These are phyloP conservation scores for Myrmophylax atrothorax DNA, from an alignment of 2,113 vertebrate genomes.

Conservation along the genomic window DNA sequence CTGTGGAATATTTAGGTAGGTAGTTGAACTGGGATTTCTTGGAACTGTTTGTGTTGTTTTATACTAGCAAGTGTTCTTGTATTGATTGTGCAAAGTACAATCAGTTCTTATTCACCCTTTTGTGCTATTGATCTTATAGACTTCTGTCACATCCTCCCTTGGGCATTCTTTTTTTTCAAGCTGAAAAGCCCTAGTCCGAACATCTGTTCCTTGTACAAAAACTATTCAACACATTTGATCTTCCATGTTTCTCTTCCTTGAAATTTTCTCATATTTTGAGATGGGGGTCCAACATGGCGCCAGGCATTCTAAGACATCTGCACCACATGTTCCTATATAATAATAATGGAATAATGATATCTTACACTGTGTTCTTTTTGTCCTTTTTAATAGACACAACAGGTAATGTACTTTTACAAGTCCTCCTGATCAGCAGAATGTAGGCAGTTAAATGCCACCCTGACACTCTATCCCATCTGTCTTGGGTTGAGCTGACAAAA, in stretches of 20 bases:
- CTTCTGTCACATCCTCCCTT: neutral
- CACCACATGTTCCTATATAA: neutral
- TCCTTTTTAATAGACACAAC: neutral
- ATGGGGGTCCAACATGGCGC: neutral
- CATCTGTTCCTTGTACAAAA: neutral
- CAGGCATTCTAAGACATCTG: neutral
- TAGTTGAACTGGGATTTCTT: neutral
- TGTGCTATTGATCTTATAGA: constrained; percentile 1
- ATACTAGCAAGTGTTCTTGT: neutral
- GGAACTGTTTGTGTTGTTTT: neutral
- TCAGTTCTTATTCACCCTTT: neutral
- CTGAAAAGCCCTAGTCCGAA: neutral
- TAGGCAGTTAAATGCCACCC: too few species aligned
- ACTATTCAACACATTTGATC: neutral
- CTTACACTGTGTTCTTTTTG: neutral
- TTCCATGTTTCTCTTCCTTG: neutral
- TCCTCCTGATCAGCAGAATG: neutral
- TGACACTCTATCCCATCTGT: too few species aligned
- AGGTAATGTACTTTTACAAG: neutral
- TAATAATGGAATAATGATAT: neutral
- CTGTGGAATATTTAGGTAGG: neutral
- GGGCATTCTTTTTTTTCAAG: neutral
- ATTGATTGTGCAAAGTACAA: neutral
- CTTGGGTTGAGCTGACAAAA: too few species aligned
- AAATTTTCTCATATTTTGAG: neutral